Conservation (phyloP, 2,113 vertebrate genomes). For the Microtus richardsoni region DNA sequence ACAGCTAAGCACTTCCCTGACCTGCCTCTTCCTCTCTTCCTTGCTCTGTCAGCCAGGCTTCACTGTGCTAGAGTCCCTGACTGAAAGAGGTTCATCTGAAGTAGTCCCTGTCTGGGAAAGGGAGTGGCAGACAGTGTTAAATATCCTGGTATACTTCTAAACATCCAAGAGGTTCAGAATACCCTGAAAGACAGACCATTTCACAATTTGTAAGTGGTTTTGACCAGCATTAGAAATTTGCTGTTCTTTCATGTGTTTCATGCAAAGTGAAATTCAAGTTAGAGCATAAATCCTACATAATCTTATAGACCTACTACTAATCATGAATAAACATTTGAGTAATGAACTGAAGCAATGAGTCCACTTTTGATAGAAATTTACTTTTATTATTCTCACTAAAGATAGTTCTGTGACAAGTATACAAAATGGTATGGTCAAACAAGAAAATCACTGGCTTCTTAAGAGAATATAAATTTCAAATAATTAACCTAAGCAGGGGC, state of each 20-base stretch:
- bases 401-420: not conserved
- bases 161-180: conserved; percentile 14
- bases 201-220: conserved; percentile 10
- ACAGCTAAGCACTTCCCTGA: not conserved
- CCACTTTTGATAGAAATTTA: conserved; percentile 32
- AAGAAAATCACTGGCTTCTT: conserved; percentile 57
- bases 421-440: conserved; percentile 47
- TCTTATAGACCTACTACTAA: conserved; percentile 2
- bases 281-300: conserved; percentile 14
- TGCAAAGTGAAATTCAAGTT: conserved; percentile 29
- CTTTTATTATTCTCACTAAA: not conserved
- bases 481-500: conserved; percentile 9
- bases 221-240: not conserved
- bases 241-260: not conserved
- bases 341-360: conserved; percentile 23
- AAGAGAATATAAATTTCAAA: conserved; percentile 52
- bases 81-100: not conserved
- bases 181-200: conserved; percentile 29
- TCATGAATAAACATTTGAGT: conserved; percentile 16
- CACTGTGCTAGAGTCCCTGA: not conserved
- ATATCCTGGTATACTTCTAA: conserved; percentile 33
- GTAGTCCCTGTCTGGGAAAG: not conserved
- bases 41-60: not conserved
- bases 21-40: not conserved
- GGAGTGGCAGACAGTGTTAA: not conserved